Conservation (phyloP, 37 sponge, comb jelly and placozoan species). For the Spongia lamella region DNA sequence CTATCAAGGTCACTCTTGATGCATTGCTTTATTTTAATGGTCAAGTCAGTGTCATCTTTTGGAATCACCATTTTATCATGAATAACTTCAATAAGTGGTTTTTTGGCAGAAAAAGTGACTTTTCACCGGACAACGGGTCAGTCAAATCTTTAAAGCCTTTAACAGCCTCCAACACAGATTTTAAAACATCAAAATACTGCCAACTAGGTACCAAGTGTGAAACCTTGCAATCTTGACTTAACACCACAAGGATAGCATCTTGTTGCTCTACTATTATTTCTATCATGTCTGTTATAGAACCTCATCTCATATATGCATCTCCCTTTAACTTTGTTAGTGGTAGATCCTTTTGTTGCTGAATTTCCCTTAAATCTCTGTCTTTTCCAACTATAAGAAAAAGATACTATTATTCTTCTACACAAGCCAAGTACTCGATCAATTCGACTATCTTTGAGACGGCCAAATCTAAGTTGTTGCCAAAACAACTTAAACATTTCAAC, state of each 20-base stretch:
- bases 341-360: constrained; percentile 3
- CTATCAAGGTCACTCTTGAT: constrained; percentile 17
- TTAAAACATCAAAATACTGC: constrained; percentile 33
- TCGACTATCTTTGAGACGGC: too few relatives aligned
- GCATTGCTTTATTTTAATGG: constrained; percentile 16
- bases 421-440: too few relatives aligned
- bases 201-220: constrained; percentile 33
- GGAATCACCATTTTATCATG: background rate
- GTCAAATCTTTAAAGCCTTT: constrained; percentile 20
- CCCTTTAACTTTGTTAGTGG: constrained; percentile 7
- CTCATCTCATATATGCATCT: constrained; percentile 25
- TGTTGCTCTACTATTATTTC: constrained; percentile 19
- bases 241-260: constrained; percentile 23
- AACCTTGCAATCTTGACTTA: constrained; percentile 22
- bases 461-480: too few relatives aligned
- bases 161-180: constrained; percentile 9
- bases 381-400: constrained; percentile 19
- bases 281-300: constrained; percentile 11
- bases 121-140: constrained; percentile 37
- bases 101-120: constrained; percentile 20
- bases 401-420: constrained; percentile 9
- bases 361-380: constrained; percentile 1
- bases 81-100: constrained; percentile 6
- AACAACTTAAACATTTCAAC: constrained; percentile 13
- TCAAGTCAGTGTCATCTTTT: constrained; percentile 23